A percentile compares a stretch with the other conserved stretches of the same genome.
Conservation (phyloP, 2,113 vertebrate species). For the Elephantulus edwardii region DNA sequence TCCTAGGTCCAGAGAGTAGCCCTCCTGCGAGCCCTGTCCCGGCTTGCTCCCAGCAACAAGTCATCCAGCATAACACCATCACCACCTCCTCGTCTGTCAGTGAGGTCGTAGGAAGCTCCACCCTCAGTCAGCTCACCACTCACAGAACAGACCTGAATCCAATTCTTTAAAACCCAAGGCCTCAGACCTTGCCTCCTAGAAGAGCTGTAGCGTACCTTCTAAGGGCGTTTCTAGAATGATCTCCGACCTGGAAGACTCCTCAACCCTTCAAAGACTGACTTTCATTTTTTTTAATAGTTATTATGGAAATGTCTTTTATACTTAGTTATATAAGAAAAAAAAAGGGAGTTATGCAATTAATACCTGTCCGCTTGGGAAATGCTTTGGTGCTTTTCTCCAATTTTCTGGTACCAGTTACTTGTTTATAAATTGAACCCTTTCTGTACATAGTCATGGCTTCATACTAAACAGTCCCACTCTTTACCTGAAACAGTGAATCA, state of each 20-base stretch:
- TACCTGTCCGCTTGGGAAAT: constrained; percentile 89
- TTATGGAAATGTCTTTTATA: constrained; percentile 88
- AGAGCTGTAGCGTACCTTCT: constrained; percentile 81
- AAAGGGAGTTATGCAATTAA: constrained; percentile 91
- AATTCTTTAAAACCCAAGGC: constrained; percentile 91
- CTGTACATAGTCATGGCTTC: constrained; percentile 87
- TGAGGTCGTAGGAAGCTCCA: constrained; percentile 90
- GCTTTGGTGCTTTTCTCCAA: constrained; percentile 87
- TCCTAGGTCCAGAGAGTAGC: constrained; percentile 97
- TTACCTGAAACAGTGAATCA: constrained; percentile 79
- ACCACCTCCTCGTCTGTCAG: constrained; percentile 96
- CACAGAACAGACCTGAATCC: constrained; percentile 98
- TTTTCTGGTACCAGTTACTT: constrained; percentile 91
- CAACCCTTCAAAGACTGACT: constrained; percentile 89
- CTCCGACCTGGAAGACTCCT: constrained; percentile 90
- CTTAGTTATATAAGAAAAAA: constrained; percentile 85
- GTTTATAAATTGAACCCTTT: constrained; percentile 86
- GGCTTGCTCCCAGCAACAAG: constrained; percentile 95
- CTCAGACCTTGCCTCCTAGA: constrained; percentile 81
- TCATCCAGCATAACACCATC: constrained; percentile 99
- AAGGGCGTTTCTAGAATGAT: constrained; percentile 86
- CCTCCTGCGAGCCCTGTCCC: constrained; percentile 93
- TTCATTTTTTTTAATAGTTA: constrained; percentile 95
- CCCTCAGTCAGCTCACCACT: constrained; percentile 92
- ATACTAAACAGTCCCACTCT: constrained; percentile 78